These are phyloP conservation scores for Drosophila prosaltans DNA, from an alignment of 1,140 invertebrate species.

Conservation along the genomic window DNA sequence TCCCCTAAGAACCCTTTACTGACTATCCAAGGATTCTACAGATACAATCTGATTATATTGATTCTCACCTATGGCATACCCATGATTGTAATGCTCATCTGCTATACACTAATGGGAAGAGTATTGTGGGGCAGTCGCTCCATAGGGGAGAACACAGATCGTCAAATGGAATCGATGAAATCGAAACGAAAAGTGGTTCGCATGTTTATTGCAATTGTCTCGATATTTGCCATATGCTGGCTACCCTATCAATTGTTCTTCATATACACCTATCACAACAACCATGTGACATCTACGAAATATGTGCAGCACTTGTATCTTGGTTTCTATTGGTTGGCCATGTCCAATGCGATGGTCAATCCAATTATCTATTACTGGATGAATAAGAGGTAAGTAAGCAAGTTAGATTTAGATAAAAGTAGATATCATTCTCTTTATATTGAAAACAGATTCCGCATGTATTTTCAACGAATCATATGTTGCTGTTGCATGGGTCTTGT, in stretches of 20 bases:
- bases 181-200: conserved; percentile 93
- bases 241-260: conserved; percentile 94
- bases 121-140: conserved; percentile 90
- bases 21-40: conserved; percentile 80
- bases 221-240: conserved; percentile 95
- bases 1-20: background rate
- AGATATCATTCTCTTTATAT: conserved; percentile 3
- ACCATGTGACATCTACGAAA: conserved; percentile 87
- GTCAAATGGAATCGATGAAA: conserved; percentile 92
- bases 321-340: conserved; percentile 95
- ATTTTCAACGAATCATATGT: conserved; percentile 85
- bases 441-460: conserved; percentile 84
- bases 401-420: background rate
- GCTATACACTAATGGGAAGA: conserved; percentile 92
- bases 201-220: conserved; percentile 84
- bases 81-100: conserved; percentile 93
- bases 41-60: conserved; percentile 94
- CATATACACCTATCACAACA: conserved; percentile 92
- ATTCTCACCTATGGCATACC: conserved; percentile 95
- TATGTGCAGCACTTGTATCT: conserved; percentile 93
- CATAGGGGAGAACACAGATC: conserved; percentile 94
- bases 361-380: conserved; percentile 97
- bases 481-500: conserved; percentile 77
- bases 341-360: conserved; percentile 96
- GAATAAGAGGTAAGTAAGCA: conserved; percentile 87